These are phyloP conservation scores for Nasonia vitripennis DNA, from an alignment of 1,140 invertebrate genomes.

Conservation along the genomic window DNA sequence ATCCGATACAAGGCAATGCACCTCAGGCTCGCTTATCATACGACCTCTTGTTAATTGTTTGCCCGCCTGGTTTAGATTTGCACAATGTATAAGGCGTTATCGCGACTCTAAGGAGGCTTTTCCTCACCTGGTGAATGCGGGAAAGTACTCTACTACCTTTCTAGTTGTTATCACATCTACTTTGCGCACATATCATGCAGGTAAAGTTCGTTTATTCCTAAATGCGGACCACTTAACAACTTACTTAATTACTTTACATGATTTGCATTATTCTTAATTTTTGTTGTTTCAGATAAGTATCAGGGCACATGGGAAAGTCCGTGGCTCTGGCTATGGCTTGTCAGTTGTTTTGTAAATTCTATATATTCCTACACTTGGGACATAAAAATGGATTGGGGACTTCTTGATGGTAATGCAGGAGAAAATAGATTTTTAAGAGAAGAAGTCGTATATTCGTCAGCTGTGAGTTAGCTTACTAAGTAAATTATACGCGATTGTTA, in stretches of 20 bases:
- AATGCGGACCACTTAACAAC: too few species aligned
- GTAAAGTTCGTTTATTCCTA: constrained; percentile 69
- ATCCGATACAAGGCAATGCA: constrained; percentile 78
- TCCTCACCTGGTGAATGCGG: constrained; percentile 97
- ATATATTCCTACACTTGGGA: constrained; percentile 91
- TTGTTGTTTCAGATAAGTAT: constrained; percentile 66
- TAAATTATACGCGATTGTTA: constrained; percentile 20
- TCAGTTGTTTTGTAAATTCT: constrained; percentile 83
- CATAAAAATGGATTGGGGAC: constrained; percentile 95
- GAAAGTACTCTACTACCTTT: constrained; percentile 98
- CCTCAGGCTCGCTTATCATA: constrained; percentile 79
- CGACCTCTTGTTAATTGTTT: constrained; percentile 91
- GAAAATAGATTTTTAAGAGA: constrained; percentile 84
- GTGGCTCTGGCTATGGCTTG: constrained; percentile 84
- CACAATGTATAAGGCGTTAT: constrained; percentile 97
- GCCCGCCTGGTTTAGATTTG: constrained; percentile 98
- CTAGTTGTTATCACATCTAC: constrained; percentile 93
- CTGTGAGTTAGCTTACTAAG: constrained; percentile 70
- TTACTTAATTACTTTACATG: too few species aligned
- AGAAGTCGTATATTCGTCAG: constrained; percentile 81
- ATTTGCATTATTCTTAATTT: neutral
- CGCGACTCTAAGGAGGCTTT: constrained; percentile 91
- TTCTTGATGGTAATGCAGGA: constrained; percentile 87
- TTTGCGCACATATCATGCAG: constrained; percentile 80
- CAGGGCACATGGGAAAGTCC: constrained; percentile 75